phyloP scores from a whole-genome alignment of 2,888 invertebrate genomes.

The Callyntrura guangdongensis region DNA sequence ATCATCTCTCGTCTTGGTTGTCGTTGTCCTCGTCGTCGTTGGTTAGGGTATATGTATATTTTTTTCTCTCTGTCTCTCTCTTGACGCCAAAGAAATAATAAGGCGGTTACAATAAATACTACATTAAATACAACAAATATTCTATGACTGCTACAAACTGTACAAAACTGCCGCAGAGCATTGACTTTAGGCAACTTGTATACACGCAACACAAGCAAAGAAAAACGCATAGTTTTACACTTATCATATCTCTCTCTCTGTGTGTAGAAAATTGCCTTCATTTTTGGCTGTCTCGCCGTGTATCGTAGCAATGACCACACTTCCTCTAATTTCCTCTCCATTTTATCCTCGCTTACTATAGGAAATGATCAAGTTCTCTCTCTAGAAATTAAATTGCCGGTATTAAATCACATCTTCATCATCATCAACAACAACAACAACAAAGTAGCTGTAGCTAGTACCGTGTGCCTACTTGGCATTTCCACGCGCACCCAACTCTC shows the following conservation, averaged over 20 bases:
- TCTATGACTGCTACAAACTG: background rate
- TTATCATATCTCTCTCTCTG: background rate
- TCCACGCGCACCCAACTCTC: background rate
- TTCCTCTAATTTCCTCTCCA: background rate
- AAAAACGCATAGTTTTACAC: too few species aligned
- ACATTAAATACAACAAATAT: too few species aligned
- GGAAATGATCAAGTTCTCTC: background rate
- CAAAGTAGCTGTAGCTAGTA: background rate
- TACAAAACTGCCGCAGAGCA: slow-evolving; percentile 9
- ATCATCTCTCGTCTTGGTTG: background rate
- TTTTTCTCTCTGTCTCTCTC: slow-evolving; percentile 1
- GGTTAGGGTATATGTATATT: slow-evolving; percentile 2
- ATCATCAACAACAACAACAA: background rate
- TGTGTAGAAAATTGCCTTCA: slow-evolving; percentile 25
- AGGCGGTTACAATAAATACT: slow-evolving; percentile 15
- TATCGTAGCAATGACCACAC: too few species aligned
- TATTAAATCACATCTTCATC: slow-evolving; percentile 39
- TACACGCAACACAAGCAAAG: background rate
- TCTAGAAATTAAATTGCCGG: slow-evolving; percentile 48
- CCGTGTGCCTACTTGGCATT: background rate
- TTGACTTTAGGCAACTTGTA: slow-evolving; percentile 4
- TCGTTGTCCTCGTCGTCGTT: background rate
- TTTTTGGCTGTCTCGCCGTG: background rate
- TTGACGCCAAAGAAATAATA: slow-evolving; percentile 7
- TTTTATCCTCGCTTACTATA: background rate